Conservation (phyloP, 2,113 vertebrate genomes). For the Alces alces region DNA sequence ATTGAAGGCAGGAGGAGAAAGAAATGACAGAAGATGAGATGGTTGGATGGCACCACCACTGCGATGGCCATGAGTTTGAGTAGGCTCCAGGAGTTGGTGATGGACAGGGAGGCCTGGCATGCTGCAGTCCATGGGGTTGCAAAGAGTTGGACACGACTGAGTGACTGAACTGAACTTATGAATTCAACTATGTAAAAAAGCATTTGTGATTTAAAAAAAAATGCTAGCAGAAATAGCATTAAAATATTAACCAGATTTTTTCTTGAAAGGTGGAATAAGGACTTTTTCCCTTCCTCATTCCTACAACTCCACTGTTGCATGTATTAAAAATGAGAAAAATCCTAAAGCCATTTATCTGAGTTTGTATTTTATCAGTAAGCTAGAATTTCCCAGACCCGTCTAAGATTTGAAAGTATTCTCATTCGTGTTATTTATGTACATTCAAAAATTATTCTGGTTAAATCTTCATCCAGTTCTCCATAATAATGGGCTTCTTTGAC, state of each 20-base stretch:
- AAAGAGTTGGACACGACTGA: neutral
- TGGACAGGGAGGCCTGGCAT: neutral
- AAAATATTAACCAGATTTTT: neutral
- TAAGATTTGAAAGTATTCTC: neutral
- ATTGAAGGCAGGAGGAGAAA: neutral
- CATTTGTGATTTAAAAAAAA: neutral
- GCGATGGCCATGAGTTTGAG: neutral
- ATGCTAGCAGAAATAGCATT: neutral
- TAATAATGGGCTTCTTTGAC: neutral
- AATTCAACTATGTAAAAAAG: neutral
- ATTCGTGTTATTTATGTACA: neutral
- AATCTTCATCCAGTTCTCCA: neutral
- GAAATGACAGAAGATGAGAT: neutral
- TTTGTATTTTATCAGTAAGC: neutral
- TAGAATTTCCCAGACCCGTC: neutral
- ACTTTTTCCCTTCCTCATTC: neutral
- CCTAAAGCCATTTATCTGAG: neutral
- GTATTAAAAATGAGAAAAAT: neutral
- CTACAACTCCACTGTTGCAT: neutral
- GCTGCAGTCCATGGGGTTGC: neutral
- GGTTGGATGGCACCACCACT: neutral
- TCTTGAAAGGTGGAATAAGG: neutral
- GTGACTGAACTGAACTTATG: neutral
- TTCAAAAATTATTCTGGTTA: neutral
- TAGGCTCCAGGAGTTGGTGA: neutral